Conservation (phyloP, 1,140 invertebrate genomes). For the Drosophila nikananu region DNA sequence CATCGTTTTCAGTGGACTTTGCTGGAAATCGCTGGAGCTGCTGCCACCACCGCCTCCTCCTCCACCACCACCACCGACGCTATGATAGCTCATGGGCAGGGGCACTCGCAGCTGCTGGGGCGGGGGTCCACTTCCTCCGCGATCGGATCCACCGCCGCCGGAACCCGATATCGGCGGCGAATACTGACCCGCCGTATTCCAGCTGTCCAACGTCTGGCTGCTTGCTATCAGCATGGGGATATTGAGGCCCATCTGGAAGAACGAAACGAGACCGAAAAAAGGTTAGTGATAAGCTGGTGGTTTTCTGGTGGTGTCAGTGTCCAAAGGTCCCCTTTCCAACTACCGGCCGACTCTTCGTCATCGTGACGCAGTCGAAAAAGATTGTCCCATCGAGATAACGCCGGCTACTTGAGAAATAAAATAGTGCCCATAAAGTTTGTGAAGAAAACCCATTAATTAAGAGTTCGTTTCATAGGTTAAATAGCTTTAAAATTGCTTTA, state of each 20-base stretch:
- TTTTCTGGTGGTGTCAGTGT: neutral
- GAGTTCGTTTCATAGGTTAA: neutral
- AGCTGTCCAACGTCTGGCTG: conserved; percentile 72
- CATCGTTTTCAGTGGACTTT: conserved; percentile 78
- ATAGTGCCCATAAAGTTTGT: neutral
- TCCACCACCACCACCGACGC: conserved; percentile 12
- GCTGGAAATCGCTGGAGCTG: conserved; percentile 77
- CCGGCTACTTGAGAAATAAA: conserved; percentile 21
- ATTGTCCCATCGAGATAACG: conserved; percentile 21
- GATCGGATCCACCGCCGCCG: conserved; percentile 51
- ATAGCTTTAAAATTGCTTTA: neutral
- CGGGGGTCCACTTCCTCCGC: conserved; percentile 48
- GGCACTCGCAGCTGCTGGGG: conserved; percentile 66
- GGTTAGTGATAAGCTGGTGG: conserved; percentile 19
- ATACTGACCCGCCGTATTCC: conserved; percentile 77
- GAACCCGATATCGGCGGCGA: conserved; percentile 71
- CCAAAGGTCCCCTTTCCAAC: conserved; percentile 30
- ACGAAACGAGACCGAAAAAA: conserved; percentile 2
- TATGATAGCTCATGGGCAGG: conserved; percentile 61
- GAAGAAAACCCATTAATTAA: conserved; percentile 8
- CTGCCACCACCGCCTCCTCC: conserved; percentile 55
- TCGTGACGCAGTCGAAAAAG: conserved; percentile 48
- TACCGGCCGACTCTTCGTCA: conserved; percentile 20
- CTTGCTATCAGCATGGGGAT: conserved; percentile 82
- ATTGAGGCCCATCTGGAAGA: conserved; percentile 79